Base-by-base conservation (phyloP, 1,140 invertebrate species). In the Polypedilum pembai region DNA sequence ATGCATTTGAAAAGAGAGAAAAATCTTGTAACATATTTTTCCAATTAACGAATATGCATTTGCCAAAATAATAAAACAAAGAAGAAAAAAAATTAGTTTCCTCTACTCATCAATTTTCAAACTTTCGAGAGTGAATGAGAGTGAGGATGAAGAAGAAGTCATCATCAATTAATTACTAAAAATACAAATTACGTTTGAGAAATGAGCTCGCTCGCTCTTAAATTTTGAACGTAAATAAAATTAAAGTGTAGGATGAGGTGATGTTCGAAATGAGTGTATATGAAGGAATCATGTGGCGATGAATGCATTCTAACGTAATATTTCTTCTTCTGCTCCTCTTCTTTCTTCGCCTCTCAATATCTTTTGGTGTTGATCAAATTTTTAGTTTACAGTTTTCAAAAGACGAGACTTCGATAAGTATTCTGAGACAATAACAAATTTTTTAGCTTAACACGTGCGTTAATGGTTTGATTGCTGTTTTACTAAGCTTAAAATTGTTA, bases 11-110 rank as follows among this genome's bases (percentile, higher is more conserved):
- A 56, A n/a, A n/a, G 45, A 56, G 45, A 56, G 45, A n/a, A 56
- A 56, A 56, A 56, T n/a, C 24, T 56, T 15, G 45, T 56, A 56
- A 56, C 45, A 56, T 56, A n/a, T 56, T 56, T 56, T 56, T 56
- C 45, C 45, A 56, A 56, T 56, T 56, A 56, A 56, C 45, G 45
- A 56, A 56, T 56, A 56, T 56, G 45, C 45, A 56, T 56, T 56
- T n/a, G 24, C 24, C 24, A 33, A 33, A 33, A 33, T 33, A 33
- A 33, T 5, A 33, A 33, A 33, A 33, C 24, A 33, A 5, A 33
- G 24, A 33, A 33, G 24, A 33, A 33, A 33, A 33, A 33, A 33
- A 33, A 33, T 33, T 33, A 33, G 24, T 33, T 33, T 33, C 24
- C 24, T 33, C 24, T 33, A 3, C 24, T 33, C 24, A 33, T 33